Conservation (phyloP, 2,888 invertebrate species). For the Rhagonycha fulva region DNA sequence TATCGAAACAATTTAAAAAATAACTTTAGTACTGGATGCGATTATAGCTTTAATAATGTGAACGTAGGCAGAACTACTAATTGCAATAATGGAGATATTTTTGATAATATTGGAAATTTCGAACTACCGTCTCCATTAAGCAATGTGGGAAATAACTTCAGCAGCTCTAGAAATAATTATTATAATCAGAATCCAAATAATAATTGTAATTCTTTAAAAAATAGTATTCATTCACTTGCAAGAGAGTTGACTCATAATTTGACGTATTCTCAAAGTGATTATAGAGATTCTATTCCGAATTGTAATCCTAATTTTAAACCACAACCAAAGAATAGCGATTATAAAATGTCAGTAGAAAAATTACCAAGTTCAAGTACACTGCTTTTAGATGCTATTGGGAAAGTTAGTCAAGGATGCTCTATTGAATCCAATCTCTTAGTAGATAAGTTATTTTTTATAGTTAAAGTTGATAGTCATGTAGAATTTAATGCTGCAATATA, state of each 20-base stretch:
- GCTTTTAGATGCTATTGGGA: neutral
- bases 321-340: neutral
- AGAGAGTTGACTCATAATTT: neutral
- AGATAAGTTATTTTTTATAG: neutral
- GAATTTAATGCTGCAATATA: neutral
- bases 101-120: neutral
- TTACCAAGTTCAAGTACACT: neutral
- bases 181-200: neutral
- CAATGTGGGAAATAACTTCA: neutral
- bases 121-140: neutral
- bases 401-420: neutral
- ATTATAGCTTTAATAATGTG: neutral
- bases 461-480: neutral
- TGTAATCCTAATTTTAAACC: neutral
- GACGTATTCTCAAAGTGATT: neutral
- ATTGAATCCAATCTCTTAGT: neutral
- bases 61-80: neutral
- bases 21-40: neutral
- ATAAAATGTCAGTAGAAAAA: neutral
- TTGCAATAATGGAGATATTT: neutral
- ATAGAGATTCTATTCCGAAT: neutral
- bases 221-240: neutral
- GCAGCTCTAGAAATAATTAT: neutral
- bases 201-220: neutral
- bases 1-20: neutral